phyloP scores from a whole-genome alignment of 1,140 invertebrate species.

The Bombus confusus region DNA sequence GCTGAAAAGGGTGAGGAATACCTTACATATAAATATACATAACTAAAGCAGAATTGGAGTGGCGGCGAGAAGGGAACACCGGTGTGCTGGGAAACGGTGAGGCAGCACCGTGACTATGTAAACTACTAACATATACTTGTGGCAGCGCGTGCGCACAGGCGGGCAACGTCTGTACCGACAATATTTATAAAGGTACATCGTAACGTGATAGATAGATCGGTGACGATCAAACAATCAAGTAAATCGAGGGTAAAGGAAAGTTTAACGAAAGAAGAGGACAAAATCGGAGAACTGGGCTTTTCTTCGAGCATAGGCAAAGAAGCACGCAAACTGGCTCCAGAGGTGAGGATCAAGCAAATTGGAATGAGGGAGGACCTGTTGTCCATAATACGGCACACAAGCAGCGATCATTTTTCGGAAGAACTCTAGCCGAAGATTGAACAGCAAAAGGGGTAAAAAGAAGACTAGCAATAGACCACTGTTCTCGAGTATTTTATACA shows the following conservation, averaged over 20 bases:
- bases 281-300: conserved; percentile 31
- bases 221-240: background rate
- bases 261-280: background rate
- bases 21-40: background rate
- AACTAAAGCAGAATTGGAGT: background rate
- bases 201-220: background rate
- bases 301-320: conserved; percentile 56
- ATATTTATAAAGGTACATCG: background rate
- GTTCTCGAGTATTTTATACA: conserved; percentile 33
- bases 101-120: conserved; percentile 65
- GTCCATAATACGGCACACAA: conserved; percentile 82
- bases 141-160: conserved; percentile 57
- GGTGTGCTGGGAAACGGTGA: conserved; percentile 7
- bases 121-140: conserved; percentile 52
- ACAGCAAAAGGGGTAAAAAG: conserved; percentile 9
- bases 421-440: conserved; percentile 75
- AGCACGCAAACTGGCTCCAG: conserved; percentile 81
- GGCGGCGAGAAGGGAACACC: conserved; percentile 13
- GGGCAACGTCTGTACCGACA: conserved; percentile 21
- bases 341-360: conserved; percentile 82
- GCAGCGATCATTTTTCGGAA: conserved; percentile 82
- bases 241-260: background rate
- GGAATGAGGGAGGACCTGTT: conserved; percentile 82
- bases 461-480: conserved; percentile 16
- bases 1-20: background rate